Evolutionary conservation across 2,113 vertebrate genomes (phyloP).

Genomic region (Heterotilapia buettikoferi): DNA sequence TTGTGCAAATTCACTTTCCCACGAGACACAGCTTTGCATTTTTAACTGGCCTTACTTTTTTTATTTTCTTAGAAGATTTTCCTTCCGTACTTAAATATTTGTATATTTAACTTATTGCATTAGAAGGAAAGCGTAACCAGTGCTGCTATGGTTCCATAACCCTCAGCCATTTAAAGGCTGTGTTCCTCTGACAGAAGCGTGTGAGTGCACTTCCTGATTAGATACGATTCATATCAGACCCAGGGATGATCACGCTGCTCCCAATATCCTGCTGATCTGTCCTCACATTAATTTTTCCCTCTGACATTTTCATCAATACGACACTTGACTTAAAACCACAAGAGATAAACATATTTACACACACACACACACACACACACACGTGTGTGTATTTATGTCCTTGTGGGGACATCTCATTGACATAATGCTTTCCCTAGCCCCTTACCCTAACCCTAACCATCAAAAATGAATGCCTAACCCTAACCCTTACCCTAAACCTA

Average conservation of each 20-base stretch:
- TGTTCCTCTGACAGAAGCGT: background rate
- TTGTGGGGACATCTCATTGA: no score
- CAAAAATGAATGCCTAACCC: no score
- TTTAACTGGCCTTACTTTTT: background rate
- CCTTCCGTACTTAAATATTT: background rate
- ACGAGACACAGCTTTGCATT: background rate
- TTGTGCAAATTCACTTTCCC: background rate
- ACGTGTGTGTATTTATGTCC: no score
- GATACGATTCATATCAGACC: background rate
- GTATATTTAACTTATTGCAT: background rate
- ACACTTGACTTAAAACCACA: background rate
- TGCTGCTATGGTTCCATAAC: background rate
- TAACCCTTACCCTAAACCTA: no score
- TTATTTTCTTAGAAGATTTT: background rate
- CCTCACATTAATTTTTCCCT: background rate
- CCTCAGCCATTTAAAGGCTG: background rate
- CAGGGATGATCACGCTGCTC: background rate
- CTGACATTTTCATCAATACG: background rate
- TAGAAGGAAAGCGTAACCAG: rapidly evolving
- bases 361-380: background rate
- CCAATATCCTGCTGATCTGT: background rate
- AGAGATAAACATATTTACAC: background rate
- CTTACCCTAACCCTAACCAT: no score
- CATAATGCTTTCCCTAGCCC: no score
- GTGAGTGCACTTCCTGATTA: background rate